Conservation (phyloP, 2,113 vertebrate species). For the Jacana jacana region DNA sequence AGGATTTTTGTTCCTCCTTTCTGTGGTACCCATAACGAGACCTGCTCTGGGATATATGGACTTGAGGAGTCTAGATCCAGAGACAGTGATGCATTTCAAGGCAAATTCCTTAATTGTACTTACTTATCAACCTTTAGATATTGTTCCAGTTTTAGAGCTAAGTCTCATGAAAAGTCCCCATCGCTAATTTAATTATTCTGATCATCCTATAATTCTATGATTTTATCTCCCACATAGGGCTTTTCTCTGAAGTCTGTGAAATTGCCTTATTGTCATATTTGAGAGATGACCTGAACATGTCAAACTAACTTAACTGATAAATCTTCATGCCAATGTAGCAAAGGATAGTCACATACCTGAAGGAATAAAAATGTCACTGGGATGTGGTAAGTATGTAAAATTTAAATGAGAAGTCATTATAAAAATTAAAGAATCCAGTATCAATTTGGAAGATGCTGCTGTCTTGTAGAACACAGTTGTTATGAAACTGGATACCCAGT, state of each 20-base stretch:
- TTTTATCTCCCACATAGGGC: neutral
- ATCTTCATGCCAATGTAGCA: neutral
- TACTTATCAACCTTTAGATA: neutral
- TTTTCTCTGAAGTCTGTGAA: neutral
- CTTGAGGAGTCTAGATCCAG: neutral
- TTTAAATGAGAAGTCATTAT: neutral
- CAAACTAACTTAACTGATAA: neutral
- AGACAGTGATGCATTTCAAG: neutral
- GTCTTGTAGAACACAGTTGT: neutral
- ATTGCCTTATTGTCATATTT: neutral
- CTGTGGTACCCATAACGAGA: neutral
- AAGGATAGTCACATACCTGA: neutral
- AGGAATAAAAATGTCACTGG: neutral
- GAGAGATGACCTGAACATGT: neutral
- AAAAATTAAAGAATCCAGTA: neutral
- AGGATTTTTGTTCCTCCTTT: neutral
- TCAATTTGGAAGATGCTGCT: neutral
- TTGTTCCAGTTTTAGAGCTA: neutral
- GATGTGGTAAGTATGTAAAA: neutral
- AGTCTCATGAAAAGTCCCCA: neutral
- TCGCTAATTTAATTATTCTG: neutral
- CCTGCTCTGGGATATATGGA: neutral
- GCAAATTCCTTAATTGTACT: neutral
- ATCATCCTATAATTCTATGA: neutral
- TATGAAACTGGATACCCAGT: neutral